Conservation (phyloP, 2,888 invertebrate species). For the Heliconius aoede region DNA sequence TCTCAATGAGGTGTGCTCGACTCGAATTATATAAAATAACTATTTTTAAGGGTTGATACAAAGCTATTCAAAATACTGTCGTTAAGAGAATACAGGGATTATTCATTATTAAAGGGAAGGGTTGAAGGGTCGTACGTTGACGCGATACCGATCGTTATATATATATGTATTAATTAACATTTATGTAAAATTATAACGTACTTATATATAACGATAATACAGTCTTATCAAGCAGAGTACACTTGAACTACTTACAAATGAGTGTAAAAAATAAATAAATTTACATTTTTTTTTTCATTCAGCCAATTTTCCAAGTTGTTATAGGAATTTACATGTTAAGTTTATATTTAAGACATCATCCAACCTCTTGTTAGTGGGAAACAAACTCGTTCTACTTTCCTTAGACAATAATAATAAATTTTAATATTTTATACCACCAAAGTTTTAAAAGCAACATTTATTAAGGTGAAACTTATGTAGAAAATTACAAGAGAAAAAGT, state of each 20-base stretch:
- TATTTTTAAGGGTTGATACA: constrained; percentile 28
- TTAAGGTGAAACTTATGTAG: constrained; percentile 19
- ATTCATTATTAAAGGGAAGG: not conserved
- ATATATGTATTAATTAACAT: no score
- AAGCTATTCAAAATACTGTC: constrained; percentile 23
- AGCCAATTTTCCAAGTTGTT: constrained; percentile 8
- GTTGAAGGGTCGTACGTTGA: not conserved
- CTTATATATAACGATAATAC: not conserved
- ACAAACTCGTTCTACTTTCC: constrained; percentile 21
- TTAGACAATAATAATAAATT: constrained; percentile 26
- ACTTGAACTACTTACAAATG: not conserved
- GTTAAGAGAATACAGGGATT: constrained; percentile 17
- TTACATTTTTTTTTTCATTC: not conserved
- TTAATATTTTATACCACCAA: constrained; percentile 24
- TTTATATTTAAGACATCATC: constrained; percentile 18
- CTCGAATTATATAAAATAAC: constrained; percentile 27
- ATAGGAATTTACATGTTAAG: constrained; percentile 19
- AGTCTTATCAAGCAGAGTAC: not conserved
- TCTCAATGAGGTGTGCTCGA: constrained; percentile 27
- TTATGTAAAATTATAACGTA: constrained; percentile 26
- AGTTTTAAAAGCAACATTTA: constrained; percentile 22
- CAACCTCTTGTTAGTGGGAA: constrained; percentile 24
- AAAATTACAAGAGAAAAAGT: constrained; percentile 19
- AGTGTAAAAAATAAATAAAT: not conserved
- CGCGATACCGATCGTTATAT: not conserved